Evolutionary conservation across 2,888 invertebrate species (phyloP).

Genomic region (Ophion obscuratus): DNA sequence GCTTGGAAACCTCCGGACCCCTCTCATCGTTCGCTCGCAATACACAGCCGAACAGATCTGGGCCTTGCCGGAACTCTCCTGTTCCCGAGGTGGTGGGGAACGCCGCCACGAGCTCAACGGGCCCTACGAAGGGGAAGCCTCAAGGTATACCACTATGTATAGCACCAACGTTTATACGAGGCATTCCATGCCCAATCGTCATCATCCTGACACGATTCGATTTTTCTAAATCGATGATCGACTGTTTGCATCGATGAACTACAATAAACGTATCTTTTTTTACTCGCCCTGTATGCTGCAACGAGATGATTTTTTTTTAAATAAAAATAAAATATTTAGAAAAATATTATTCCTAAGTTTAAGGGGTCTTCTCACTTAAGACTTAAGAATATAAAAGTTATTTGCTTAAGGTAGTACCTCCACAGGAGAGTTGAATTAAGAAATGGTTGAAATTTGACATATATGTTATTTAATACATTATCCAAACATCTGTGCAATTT

Average conservation of each 20-base stretch:
- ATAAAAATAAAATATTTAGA: too few relatives aligned
- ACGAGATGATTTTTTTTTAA: too few relatives aligned
- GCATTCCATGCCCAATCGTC: background rate
- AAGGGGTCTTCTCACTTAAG: too few relatives aligned
- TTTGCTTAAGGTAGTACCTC: too few relatives aligned
- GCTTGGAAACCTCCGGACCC: conserved; percentile 64
- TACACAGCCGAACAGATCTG: conserved; percentile 46
- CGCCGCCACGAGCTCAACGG: conserved; percentile 23
- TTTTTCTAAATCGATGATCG: background rate
- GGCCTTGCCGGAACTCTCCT: conserved; percentile 62
- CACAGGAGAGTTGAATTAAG: too few relatives aligned
- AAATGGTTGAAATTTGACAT: too few relatives aligned
- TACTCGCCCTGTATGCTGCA: too few relatives aligned
- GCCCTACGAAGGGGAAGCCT: conserved; percentile 50
- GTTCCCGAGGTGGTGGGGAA: conserved; percentile 41
- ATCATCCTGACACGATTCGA: background rate
- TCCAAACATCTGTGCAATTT: too few relatives aligned
- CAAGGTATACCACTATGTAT: conserved; percentile 41
- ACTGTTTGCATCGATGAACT: background rate
- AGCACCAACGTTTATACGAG: background rate
- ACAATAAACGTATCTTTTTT: background rate
- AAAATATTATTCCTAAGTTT: too few relatives aligned
- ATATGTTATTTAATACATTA: too few relatives aligned
- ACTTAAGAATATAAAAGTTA: too few relatives aligned
- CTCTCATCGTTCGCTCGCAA: conserved; percentile 46